Evolutionary conservation across 2,888 invertebrate species (phyloP).

Genomic region (Ornithoptera priamus): DNA sequence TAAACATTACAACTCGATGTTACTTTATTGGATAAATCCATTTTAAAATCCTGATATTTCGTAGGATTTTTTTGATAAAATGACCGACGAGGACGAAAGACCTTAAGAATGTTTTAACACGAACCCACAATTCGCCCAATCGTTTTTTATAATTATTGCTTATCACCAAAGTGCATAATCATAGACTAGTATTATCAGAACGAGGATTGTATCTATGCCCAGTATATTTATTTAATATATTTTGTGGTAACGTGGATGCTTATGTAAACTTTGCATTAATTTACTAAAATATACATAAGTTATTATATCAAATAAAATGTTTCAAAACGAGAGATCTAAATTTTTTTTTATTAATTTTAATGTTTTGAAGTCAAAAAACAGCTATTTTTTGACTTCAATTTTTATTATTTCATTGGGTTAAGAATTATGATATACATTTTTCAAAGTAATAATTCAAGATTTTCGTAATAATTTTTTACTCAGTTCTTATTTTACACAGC

Average conservation of each 20-base stretch:
- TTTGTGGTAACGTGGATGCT: not conserved
- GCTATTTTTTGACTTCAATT: too few species aligned
- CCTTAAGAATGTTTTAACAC: slow-evolving; percentile 6
- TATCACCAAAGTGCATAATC: slow-evolving; percentile 3
- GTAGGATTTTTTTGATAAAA: not conserved
- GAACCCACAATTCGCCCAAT: not conserved
- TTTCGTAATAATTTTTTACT: not conserved
- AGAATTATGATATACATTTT: too few species aligned
- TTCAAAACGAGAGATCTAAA: too few species aligned
- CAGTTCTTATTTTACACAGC: not conserved
- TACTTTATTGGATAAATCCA: slow-evolving; percentile 27
- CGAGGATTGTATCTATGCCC: not conserved
- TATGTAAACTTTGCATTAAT: too few species aligned
- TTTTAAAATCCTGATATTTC: slow-evolving; percentile 1
- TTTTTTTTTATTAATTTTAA: too few species aligned
- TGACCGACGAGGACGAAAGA: slow-evolving; percentile 8
- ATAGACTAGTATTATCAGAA: not conserved
- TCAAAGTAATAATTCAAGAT: too few species aligned
- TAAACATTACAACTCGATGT: not conserved
- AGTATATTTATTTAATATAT: not conserved
- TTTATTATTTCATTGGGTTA: too few species aligned
- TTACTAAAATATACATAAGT: too few species aligned
- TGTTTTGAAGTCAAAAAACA: too few species aligned
- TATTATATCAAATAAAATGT: too few species aligned
- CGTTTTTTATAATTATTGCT: not conserved